These are phyloP conservation scores for Erynnis tages DNA, from an alignment of 2,888 invertebrate genomes.

Conservation along the genomic window DNA sequence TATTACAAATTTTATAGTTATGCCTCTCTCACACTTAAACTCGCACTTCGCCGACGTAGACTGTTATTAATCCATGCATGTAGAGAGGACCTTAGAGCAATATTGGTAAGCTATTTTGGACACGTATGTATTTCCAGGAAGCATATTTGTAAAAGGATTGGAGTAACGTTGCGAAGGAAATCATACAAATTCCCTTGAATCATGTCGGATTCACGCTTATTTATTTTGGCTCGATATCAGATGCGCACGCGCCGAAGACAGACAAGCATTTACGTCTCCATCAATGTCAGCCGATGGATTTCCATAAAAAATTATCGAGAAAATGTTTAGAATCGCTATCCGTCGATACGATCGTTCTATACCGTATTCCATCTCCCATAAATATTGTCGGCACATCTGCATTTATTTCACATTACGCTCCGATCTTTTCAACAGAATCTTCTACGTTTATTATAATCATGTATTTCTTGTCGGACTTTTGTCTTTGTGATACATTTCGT, in stretches of 20 bases:
- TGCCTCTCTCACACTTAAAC: too few species aligned
- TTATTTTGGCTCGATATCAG: slow-evolving; percentile 68
- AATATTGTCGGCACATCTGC: background rate
- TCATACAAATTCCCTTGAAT: slow-evolving; percentile 27
- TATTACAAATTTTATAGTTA: too few species aligned
- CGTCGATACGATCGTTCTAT: slow-evolving; percentile 8
- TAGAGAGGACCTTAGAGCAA: too few species aligned
- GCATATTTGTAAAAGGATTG: slow-evolving; percentile 13
- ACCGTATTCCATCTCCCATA: background rate
- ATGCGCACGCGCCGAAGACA: slow-evolving; percentile 72
- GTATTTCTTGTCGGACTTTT: too few species aligned
- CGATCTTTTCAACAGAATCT: background rate
- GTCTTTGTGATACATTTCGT: too few species aligned
- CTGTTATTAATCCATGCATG: too few species aligned
- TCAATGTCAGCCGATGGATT: slow-evolving; percentile 56
- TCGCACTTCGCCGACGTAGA: too few species aligned
- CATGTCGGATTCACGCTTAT: slow-evolving; percentile 57
- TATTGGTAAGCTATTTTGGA: background rate
- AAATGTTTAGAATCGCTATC: slow-evolving; percentile 29
- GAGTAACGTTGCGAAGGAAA: slow-evolving; percentile 16
- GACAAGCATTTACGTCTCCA: slow-evolving; percentile 64
- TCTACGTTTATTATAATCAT: too few species aligned
- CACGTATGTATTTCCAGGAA: background rate
- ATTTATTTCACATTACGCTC: background rate
- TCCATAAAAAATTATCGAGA: slow-evolving; percentile 47